Conservation (phyloP, 2,113 vertebrate species). For the Poeciliopsis prolifica region DNA sequence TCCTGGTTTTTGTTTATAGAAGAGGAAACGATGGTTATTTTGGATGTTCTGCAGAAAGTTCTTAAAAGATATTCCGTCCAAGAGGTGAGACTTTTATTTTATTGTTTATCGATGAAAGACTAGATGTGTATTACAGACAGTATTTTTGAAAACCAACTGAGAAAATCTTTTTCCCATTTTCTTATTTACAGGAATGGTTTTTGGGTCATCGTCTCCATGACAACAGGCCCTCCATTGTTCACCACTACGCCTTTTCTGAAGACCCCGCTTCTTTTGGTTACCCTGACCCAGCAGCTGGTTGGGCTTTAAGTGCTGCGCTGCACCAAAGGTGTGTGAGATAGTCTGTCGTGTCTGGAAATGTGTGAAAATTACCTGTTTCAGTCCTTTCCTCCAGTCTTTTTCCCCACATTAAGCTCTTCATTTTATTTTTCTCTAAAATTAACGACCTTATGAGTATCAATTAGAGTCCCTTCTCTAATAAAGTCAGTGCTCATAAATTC, state of each 20-base stretch:
- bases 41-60: conserved; percentile 80
- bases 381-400: not conserved
- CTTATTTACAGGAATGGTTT: conserved; percentile 86
- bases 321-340: conserved; percentile 81
- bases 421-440: not conserved
- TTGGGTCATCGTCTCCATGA: conserved; percentile 89
- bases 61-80: conserved; percentile 80
- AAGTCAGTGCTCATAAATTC: no score
- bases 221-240: conserved; percentile 90
- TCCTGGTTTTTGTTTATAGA: conserved; percentile 93
- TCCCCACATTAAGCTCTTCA: not conserved
- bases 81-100: conserved; percentile 74
- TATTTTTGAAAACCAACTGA: not conserved
- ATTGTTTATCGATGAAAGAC: not conserved
- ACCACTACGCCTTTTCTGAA: conserved; percentile 94
- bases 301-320: conserved; percentile 88
- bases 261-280: conserved; percentile 87
- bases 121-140: not conserved
- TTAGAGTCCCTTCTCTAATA: no score
- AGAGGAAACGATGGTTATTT: conserved; percentile 86
- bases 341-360: not conserved
- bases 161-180: not conserved
- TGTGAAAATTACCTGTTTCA: not conserved
- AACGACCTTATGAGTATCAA: no score
- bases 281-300: conserved; percentile 91